Evolutionary conservation across 1,140 invertebrate genomes (phyloP).

Genomic region (Propsilocerus akamusi): DNA sequence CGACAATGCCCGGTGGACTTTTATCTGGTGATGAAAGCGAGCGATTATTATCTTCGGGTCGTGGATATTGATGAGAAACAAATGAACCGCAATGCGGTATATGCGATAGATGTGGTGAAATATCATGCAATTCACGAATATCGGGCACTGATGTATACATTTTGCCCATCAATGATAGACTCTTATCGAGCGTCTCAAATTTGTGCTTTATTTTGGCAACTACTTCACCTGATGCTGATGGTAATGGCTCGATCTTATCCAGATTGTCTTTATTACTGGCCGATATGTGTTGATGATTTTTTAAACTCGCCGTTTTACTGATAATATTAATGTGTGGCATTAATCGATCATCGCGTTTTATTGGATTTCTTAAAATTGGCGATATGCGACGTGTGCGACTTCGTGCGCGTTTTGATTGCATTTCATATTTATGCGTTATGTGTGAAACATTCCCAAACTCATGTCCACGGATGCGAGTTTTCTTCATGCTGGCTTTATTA

Average conservation of each 20-base stretch:
- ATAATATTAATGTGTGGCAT: constrained; percentile 81
- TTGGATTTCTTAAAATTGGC: constrained; percentile 38
- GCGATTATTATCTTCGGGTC: constrained; percentile 37
- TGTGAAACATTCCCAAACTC: constrained; percentile 40
- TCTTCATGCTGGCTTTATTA: constrained; percentile 29
- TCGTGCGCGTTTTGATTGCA: constrained; percentile 21
- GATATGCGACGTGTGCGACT: constrained; percentile 32
- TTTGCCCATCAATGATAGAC: constrained; percentile 47
- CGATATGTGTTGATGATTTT: constrained; percentile 12
- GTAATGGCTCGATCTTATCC: constrained; percentile 20
- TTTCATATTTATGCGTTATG: constrained; percentile 38
- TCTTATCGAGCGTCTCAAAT: constrained; percentile 35
- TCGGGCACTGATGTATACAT: constrained; percentile 68
- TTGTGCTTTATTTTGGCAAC: constrained; percentile 39
- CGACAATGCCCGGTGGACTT: constrained; percentile 15
- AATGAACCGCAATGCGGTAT: constrained; percentile 31
- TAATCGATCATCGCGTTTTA: constrained; percentile 45
- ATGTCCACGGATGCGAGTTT: constrained; percentile 27
- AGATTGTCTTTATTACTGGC: constrained; percentile 19
- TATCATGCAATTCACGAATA: constrained; percentile 52
- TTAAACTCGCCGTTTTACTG: constrained; percentile 57
- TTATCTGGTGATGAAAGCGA: constrained; percentile 33
- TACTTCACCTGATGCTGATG: constrained; percentile 34
- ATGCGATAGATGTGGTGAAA: constrained; percentile 47
- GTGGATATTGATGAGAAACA: constrained; percentile 56